These are phyloP conservation scores for Thereuonema tuberculata DNA, from an alignment of 1,140 invertebrate species.

Conservation along the genomic window DNA sequence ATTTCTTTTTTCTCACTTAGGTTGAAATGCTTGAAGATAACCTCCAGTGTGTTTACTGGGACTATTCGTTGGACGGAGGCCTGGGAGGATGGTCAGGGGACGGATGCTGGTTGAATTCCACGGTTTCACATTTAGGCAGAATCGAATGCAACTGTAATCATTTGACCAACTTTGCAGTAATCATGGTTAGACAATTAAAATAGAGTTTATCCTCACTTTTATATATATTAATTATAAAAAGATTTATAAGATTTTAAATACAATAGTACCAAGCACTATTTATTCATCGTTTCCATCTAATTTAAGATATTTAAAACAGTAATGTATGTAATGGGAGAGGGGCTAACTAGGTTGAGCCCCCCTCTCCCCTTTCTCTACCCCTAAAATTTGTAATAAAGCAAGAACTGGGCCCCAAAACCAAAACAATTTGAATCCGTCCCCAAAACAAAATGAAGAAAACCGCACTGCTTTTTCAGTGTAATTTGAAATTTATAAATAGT, in stretches of 20 bases:
- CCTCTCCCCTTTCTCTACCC: no score
- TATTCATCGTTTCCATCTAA: neutral
- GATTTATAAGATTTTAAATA: neutral
- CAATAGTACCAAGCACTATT: neutral
- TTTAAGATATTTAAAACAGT: neutral
- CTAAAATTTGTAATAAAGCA: no score
- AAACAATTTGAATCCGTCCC: neutral
- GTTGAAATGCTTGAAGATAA: neutral
- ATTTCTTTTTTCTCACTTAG: neutral
- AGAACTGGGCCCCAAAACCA: neutral
- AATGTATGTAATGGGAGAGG: no score
- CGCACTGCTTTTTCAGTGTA: neutral
- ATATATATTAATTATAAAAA: neutral
- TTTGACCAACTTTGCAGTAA: constrained; percentile 18
- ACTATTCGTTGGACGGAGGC: neutral
- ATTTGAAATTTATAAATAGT: neutral
- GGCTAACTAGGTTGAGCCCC: no score
- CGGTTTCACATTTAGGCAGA: neutral
- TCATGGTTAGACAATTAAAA: constrained; percentile 18
- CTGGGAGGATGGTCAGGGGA: neutral
- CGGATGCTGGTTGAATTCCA: neutral
- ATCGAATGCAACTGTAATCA: constrained; percentile 22
- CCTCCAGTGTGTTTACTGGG: neutral
- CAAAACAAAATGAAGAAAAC: neutral
- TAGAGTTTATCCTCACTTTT: neutral